Evolutionary conservation across 1,140 invertebrate genomes (phyloP).

Genomic region (Zaprionus gabonicus): DNA sequence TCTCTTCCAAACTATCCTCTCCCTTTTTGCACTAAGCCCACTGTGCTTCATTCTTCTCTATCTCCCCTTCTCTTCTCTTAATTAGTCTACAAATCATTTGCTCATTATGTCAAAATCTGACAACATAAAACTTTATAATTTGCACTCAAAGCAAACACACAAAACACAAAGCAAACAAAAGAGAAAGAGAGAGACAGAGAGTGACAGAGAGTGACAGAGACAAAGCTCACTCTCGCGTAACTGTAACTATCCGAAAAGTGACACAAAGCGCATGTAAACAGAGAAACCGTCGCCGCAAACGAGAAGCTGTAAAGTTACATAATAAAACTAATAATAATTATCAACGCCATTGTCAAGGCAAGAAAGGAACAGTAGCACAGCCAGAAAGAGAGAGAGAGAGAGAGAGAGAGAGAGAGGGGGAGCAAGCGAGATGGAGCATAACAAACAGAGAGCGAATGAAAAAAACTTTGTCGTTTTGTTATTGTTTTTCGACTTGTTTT

Average conservation of each 20-base stretch:
- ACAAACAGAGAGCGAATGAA: slow-evolving; percentile 36
- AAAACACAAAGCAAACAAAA: slow-evolving; percentile 19
- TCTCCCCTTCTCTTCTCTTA: slow-evolving; percentile 23
- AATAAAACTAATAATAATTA: slow-evolving; percentile 82
- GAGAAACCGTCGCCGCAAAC: slow-evolving; percentile 23
- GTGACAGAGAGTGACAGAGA: not conserved
- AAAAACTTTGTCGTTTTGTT: slow-evolving; percentile 45
- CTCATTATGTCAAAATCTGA: slow-evolving; percentile 44
- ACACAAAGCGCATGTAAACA: slow-evolving; percentile 60
- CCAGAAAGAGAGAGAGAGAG: not conserved
- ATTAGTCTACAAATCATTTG: slow-evolving; percentile 63
- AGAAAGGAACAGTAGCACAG: slow-evolving; percentile 22
- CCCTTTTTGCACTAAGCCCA: not conserved
- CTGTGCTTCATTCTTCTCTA: not conserved
- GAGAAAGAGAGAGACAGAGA: not conserved
- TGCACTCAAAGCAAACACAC: slow-evolving; percentile 54
- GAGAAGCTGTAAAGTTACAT: slow-evolving; percentile 68
- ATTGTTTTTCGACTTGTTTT: slow-evolving; percentile 50
- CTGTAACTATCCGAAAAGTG: slow-evolving; percentile 58
- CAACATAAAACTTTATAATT: slow-evolving; percentile 49
- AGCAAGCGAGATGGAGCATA: slow-evolving; percentile 19
- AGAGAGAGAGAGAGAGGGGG: not conserved
- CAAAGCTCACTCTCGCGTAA: slow-evolving; percentile 18
- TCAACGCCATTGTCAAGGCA: slow-evolving; percentile 76
- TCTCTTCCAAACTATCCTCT: not conserved